Evolutionary conservation across 64 coral and sea anemone genomes (phyloP).

Genomic region (Pocillopora damicornis): DNA sequence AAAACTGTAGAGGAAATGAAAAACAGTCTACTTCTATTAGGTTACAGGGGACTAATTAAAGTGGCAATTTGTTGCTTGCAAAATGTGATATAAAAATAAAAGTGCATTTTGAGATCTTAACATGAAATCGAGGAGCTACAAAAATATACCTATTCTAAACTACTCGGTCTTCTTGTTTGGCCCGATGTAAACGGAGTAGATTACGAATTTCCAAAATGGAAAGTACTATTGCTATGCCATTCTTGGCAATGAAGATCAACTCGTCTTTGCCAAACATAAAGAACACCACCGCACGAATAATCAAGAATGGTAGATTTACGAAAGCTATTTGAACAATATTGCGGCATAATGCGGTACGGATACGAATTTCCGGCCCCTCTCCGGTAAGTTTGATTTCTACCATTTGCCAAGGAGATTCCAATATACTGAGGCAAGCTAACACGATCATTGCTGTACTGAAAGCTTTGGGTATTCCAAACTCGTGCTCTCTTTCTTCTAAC

Average conservation of each 20-base stretch:
- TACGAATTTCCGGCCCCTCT: background rate
- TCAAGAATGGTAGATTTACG: background rate
- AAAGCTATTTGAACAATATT: background rate
- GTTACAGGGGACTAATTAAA: too few species aligned
- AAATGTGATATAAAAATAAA: too few species aligned
- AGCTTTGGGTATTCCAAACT: background rate
- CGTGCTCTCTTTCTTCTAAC: slow-evolving; percentile 25
- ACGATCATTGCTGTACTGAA: slow-evolving; percentile 14
- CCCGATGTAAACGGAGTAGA: background rate
- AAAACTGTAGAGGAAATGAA: too few species aligned
- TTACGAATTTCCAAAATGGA: background rate
- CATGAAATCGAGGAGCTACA: too few species aligned
- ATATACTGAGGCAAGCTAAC: background rate
- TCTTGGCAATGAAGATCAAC: slow-evolving; percentile 29
- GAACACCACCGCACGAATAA: slow-evolving; percentile 18
- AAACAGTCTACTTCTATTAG: too few species aligned
- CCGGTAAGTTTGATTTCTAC: background rate
- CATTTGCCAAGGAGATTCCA: background rate
- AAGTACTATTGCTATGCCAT: slow-evolving; percentile 7
- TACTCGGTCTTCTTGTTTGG: too few species aligned
- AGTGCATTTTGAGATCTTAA: too few species aligned
- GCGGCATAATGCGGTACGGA: background rate
- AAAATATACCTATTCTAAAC: too few species aligned
- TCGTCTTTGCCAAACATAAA: slow-evolving; percentile 12
- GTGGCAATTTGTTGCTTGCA: too few species aligned